These are phyloP conservation scores for Trypoxylus dichotomus DNA, from an alignment of 1,140 invertebrate genomes.

Conservation along the genomic window DNA sequence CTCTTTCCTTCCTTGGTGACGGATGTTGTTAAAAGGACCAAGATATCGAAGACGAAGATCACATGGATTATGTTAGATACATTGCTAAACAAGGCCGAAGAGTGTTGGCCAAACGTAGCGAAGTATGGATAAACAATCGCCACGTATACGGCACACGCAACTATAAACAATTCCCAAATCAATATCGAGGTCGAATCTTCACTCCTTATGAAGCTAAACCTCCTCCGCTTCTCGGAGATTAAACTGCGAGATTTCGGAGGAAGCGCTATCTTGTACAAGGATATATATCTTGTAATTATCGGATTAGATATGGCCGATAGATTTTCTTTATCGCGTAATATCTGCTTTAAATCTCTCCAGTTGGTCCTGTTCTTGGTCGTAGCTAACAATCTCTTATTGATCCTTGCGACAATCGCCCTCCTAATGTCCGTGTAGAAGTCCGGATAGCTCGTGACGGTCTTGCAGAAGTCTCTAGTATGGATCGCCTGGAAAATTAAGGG, in stretches of 20 bases:
- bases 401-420: constrained; percentile 27
- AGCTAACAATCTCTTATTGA: constrained; percentile 4
- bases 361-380: not conserved
- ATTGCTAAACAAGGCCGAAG: constrained; percentile 27
- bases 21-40: constrained; percentile 34
- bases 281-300: not conserved
- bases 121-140: constrained; percentile 33
- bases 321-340: constrained; percentile 23
- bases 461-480: constrained; percentile 33
- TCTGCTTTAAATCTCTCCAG: not conserved
- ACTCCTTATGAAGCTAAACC: constrained; percentile 34
- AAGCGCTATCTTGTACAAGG: not conserved
- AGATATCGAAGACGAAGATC: constrained; percentile 33
- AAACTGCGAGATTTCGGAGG: not conserved
- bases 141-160: constrained; percentile 15
- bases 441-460: constrained; percentile 28
- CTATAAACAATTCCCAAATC: constrained; percentile 33
- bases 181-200: constrained; percentile 9
- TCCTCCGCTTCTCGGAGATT: not conserved
- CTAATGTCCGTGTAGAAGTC: constrained; percentile 31
- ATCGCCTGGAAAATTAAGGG: constrained; percentile 33
- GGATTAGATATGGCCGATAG: not conserved
- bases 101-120: constrained; percentile 26
- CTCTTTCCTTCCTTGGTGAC: constrained; percentile 54
- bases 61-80: constrained; percentile 29